Conservation (phyloP, 2,888 invertebrate species). For the Euzetes globulus region DNA sequence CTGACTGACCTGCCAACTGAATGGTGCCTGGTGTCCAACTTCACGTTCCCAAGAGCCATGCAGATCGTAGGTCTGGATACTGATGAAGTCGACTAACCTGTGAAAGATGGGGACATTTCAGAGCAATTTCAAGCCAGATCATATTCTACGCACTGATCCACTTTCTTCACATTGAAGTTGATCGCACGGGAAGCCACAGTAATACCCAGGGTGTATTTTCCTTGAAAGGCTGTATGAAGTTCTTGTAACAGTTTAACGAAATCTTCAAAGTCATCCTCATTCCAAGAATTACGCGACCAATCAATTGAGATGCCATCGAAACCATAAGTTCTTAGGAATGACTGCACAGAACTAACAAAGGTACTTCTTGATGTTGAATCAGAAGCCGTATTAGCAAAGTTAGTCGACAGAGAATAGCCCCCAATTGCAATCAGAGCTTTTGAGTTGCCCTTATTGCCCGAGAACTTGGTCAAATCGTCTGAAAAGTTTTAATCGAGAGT, state of each 20-base stretch:
- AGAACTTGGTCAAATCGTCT: slow-evolving; percentile 21
- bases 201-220: slow-evolving; percentile 11
- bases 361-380: not conserved
- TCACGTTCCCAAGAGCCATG: not conserved
- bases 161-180: not conserved
- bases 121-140: not conserved
- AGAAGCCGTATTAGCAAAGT: not conserved
- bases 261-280: not conserved
- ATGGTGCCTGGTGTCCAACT: not conserved
- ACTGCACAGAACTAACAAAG: not conserved
- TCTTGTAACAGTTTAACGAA: slow-evolving; percentile 1
- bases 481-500: not conserved
- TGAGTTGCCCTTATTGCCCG: not conserved
- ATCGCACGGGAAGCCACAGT: not conserved
- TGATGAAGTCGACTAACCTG: slow-evolving; percentile 24
- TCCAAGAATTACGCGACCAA: not conserved
- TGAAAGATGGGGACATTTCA: not conserved
- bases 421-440: slow-evolving; percentile 21
- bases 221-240: not conserved
- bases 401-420: not conserved
- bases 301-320: slow-evolving; percentile 20
- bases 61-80: slow-evolving; percentile 4
- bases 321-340: not conserved
- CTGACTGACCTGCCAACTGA: not conserved
- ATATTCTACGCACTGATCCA: not conserved